Evolutionary conservation across 2,888 invertebrate genomes (phyloP), one percentile per base, ranked within the genome.

Genomic region (Marasmarcha lunaedactyla): DNA sequence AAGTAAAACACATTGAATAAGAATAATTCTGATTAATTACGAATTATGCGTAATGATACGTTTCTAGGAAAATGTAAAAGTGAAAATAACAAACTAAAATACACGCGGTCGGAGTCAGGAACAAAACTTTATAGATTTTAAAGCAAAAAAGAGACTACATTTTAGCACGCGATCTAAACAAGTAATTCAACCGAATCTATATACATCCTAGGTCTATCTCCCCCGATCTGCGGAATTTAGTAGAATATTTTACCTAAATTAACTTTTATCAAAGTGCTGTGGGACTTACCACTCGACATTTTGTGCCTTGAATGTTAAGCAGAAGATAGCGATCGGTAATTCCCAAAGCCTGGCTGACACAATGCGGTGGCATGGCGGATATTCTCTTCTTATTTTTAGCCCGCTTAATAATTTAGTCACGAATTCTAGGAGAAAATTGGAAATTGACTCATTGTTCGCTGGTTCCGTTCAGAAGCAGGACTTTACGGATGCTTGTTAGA

Each of bases 371-470:
- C 56, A 63, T 71, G 70, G 61, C 65, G 69, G 66, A 70, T 71
- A 63, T 69, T 71, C 65, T 61, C 66, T 61, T 76, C 74, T 76
- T 77, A 78, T 73, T 78, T 74, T 66, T 71, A 64, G 56, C 55
- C 51, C 55, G 50, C 55, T 81, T 74, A 69, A 71, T 78, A 81
- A 74, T 77, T 76, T 72, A 67, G 78, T 79, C 79, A 83, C 79
- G 78, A 63, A 51, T 58, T 61, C 72, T 73, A 77, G 78, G 79
- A 70, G 74, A 74, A 78, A 79, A 79, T 81, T 79, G 79, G 73
- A 71, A 76, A 78, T 78, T 77, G 76, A 72, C 70, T 65, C 67
- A 71, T 72, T 71, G 64, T 67, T 64, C 54, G 55, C 55, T 45
- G 52, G 64, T 62, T 67, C 49, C 20, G 20, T 20, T 20, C 7